Evolutionary conservation across 2,113 vertebrate genomes (phyloP), one percentile per base, ranked within the genome.

Genomic region (Gasterosteus nipponicus): DNA sequence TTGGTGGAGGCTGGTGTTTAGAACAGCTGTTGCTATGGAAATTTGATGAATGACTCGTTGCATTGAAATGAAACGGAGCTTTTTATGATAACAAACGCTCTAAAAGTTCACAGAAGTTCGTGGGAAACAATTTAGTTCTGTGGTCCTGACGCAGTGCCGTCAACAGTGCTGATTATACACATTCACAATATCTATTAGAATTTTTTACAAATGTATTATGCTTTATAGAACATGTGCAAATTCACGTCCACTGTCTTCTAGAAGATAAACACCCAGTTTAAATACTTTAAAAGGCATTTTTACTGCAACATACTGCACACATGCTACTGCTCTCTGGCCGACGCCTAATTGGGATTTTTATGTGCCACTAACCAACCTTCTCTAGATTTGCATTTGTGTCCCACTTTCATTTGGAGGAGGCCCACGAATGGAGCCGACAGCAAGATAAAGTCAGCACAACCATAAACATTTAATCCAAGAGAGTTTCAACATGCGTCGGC

Each of bases 391-490:
- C 38, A 39, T 54, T 54, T 39, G 42, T 31, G n/a, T 5, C 47
- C 56, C 79, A 64, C 33, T 2, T 63, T 29, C 72, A n/a, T 59
- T 59, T 54, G 26, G 41, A 18, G 38, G 38, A 53, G 33, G 26
- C 31, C 44, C 41, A 67, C 41, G 9, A 75, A 75, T 26, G 19
- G 66, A 73, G 47, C 22, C 47, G 74, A 83, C 47, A 73, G 67
- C 39, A 16, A 35, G 62, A 46, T 53, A 72, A 29, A 14, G n/a
- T 10, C 11, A 63, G 19, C 42, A 41, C 60, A 57, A 46, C 11
- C 64, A 16, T 69, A 46, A 66, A 82, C 57, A 75, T 83, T 76
- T 83, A 54, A 67, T 77, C 51, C 35, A 6, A 9, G 3, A n/a
- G 29, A 49, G 35, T 53, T 70, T 67, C 58, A 75, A 75, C 80